Conservation (phyloP, 2,888 invertebrate genomes). For the Antitype chi region DNA sequence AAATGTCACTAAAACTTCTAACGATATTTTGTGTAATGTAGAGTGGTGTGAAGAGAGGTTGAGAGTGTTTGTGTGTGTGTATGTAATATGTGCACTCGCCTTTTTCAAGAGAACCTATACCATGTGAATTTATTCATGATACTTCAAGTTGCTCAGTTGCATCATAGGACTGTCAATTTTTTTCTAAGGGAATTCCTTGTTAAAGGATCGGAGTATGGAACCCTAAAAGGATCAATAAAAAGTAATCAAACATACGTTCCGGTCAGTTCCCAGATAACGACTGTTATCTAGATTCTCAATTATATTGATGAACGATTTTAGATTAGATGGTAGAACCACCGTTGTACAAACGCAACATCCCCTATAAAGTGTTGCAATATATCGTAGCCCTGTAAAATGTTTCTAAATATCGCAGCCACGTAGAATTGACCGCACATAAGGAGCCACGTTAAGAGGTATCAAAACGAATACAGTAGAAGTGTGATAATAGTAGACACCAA, state of each 20-base stretch:
- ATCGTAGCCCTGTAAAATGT: neutral
- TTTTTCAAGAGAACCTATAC: too few relatives aligned
- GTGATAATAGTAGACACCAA: neutral
- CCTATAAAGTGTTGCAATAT: neutral
- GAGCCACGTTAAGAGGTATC: neutral
- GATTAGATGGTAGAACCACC: slow-evolving; percentile 6
- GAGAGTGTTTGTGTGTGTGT: too few relatives aligned
- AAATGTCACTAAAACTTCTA: too few relatives aligned
- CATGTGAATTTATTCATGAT: too few relatives aligned
- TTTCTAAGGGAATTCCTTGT: too few relatives aligned
- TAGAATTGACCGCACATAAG: neutral
- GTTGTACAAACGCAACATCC: slow-evolving; percentile 30
- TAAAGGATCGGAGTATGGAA: too few relatives aligned
- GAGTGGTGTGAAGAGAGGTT: too few relatives aligned
- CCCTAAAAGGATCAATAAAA: slow-evolving; percentile 32
- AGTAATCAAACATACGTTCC: slow-evolving; percentile 28
- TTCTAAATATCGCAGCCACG: neutral
- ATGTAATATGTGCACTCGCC: too few relatives aligned
- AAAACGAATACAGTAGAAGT: neutral
- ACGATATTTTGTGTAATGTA: too few relatives aligned
- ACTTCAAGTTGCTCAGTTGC: too few relatives aligned
- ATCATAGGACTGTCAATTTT: too few relatives aligned
- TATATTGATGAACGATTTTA: slow-evolving; percentile 29
- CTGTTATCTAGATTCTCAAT: slow-evolving; percentile 30
- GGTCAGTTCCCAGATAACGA: slow-evolving; percentile 25